Conservation (phyloP, 2,113 vertebrate species). For the Fulica atra region DNA sequence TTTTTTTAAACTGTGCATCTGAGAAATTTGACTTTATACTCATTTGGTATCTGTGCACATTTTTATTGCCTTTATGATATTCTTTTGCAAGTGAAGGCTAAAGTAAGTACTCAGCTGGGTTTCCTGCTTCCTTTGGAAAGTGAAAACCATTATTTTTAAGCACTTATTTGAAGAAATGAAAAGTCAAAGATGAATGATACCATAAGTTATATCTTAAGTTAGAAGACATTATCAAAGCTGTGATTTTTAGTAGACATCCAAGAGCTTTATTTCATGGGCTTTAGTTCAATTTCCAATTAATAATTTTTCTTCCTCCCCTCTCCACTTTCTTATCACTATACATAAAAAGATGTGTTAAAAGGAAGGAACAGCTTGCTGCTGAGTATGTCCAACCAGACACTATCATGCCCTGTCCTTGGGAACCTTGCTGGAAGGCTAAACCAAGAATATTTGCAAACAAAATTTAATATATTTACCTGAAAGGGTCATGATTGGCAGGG, state of each 20-base stretch:
- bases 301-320: background rate
- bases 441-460: background rate
- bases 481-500: background rate
- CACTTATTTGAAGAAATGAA: slow-evolving; percentile 51
- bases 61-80: slow-evolving; percentile 21
- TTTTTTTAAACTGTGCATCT: background rate
- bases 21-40: slow-evolving; percentile 14
- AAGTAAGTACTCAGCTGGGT: slow-evolving; percentile 14
- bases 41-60: background rate
- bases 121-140: slow-evolving; percentile 24
- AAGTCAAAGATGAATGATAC: slow-evolving; percentile 39
- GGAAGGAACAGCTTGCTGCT: slow-evolving; percentile 5
- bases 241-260: slow-evolving; percentile 40
- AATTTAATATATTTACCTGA: background rate
- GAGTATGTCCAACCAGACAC: background rate
- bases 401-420: background rate
- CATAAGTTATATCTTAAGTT: slow-evolving; percentile 24
- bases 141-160: slow-evolving; percentile 46
- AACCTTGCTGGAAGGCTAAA: background rate
- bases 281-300: slow-evolving; percentile 40
- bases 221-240: slow-evolving; percentile 48
- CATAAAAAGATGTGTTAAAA: slow-evolving; percentile 5
- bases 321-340: background rate
- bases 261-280: slow-evolving; percentile 20
- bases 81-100: slow-evolving; percentile 24